phyloP scores from a whole-genome alignment of 2,888 invertebrate genomes.

The Catocala fraxini region DNA sequence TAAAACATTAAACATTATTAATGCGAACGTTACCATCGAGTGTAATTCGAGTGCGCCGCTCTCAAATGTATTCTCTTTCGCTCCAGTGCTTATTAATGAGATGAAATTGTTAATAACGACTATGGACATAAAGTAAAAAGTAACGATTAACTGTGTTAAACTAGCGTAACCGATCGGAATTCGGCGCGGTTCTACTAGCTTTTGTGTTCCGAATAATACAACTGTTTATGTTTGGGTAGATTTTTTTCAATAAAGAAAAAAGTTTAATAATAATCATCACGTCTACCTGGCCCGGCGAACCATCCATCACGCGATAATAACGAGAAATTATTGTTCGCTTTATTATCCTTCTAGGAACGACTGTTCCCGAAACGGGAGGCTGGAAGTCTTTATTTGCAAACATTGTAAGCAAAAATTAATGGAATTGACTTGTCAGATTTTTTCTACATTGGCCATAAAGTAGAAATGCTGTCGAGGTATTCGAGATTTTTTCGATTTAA shows the following conservation, averaged over 20 bases:
- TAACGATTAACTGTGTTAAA: conserved; percentile 84
- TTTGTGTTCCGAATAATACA: conserved; percentile 80
- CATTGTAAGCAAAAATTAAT: conserved; percentile 67
- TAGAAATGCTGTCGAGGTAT: conserved; percentile 27
- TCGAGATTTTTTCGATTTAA: conserved; percentile 20
- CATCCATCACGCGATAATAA: conserved; percentile 82
- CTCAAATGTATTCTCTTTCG: conserved; percentile 75
- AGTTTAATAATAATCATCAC: conserved; percentile 70
- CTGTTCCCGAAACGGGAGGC: conserved; percentile 62
- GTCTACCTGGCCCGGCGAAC: conserved; percentile 75
- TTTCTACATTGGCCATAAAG: conserved; percentile 20
- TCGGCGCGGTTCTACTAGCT: conserved; percentile 74
- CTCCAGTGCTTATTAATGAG: conserved; percentile 82
- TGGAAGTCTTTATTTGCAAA: conserved; percentile 82
- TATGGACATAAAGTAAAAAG: conserved; percentile 75
- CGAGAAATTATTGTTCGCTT: conserved; percentile 75
- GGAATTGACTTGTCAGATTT: conserved; percentile 60
- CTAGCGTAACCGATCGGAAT: conserved; percentile 84
- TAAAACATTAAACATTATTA: conserved; percentile 76
- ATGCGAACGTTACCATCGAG: conserved; percentile 66
- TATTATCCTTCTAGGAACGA: conserved; percentile 72
- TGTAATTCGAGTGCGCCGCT: conserved; percentile 65
- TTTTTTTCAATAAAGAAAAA: conserved; percentile 63
- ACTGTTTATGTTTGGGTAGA: conserved; percentile 83
- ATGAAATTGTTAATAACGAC: conserved; percentile 81